These are phyloP conservation scores for Microcebus tavaratra DNA, from an alignment of 2,113 vertebrate species.

Conservation along the genomic window DNA sequence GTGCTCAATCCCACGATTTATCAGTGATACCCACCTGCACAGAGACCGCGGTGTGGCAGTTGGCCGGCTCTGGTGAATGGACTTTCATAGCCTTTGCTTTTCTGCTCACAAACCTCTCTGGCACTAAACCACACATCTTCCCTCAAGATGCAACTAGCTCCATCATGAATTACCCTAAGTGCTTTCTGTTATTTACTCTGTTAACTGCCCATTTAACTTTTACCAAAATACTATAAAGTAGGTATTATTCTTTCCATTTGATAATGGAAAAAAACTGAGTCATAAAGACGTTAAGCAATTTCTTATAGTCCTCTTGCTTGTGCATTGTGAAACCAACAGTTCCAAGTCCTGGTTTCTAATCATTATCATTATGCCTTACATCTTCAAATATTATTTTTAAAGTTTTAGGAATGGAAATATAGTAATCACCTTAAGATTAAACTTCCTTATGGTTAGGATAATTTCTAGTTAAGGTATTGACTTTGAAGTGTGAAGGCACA, in stretches of 20 bases:
- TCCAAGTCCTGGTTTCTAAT: not conserved
- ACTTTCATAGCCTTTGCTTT: not conserved
- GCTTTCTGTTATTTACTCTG: not conserved
- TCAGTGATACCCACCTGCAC: not conserved
- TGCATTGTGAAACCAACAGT: not conserved
- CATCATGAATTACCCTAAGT: not conserved
- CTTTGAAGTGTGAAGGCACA: slow-evolving; percentile 30
- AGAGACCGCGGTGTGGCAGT: not conserved
- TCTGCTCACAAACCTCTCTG: not conserved
- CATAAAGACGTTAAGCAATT: not conserved
- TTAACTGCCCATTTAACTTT: not conserved
- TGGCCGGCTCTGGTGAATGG: accelerated
- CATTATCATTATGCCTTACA: not conserved
- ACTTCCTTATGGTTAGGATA: not conserved
- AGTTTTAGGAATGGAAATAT: not conserved
- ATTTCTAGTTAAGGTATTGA: slow-evolving; percentile 35
- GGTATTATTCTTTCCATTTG: not conserved
- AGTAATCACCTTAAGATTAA: not conserved
- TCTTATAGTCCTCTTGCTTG: not conserved
- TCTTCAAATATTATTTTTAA: not conserved
- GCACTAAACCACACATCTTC: not conserved
- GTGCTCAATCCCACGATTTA: not conserved
- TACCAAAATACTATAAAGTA: not conserved
- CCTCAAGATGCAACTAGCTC: not conserved
- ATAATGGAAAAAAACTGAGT: not conserved